phyloP scores from a whole-genome alignment of 2,113 vertebrate genomes.

The Sprattus sprattus region DNA sequence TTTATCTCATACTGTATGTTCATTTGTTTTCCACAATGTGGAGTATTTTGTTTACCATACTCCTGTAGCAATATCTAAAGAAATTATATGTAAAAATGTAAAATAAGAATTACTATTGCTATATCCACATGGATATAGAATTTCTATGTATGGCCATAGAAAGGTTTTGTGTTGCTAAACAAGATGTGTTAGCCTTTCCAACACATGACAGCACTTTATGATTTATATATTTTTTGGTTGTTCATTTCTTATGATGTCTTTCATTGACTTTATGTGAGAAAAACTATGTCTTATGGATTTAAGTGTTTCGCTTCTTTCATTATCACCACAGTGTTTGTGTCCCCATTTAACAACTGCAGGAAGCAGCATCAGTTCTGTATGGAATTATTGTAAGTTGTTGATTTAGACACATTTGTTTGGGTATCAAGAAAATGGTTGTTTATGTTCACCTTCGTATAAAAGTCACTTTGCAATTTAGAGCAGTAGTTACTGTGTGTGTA shows the following conservation, averaged over 20 bases:
- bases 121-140: slow-evolving; percentile 62
- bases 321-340: not conserved
- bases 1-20: slow-evolving; percentile 50
- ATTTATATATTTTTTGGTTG: slow-evolving; percentile 36
- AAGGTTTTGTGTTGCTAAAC: slow-evolving; percentile 48
- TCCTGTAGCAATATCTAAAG: slow-evolving; percentile 75
- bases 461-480: slow-evolving; percentile 4
- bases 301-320: slow-evolving; percentile 19
- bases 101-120: slow-evolving; percentile 67
- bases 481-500: not conserved
- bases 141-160: slow-evolving; percentile 65
- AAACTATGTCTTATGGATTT: slow-evolving; percentile 34
- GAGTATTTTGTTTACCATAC: slow-evolving; percentile 65
- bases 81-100: slow-evolving; percentile 71
- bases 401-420: not conserved
- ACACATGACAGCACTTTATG: slow-evolving; percentile 58
- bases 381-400: not conserved
- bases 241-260: slow-evolving; percentile 49
- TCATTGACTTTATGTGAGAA: slow-evolving; percentile 50
- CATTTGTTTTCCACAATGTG: slow-evolving; percentile 67
- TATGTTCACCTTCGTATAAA: not conserved
- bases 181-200: slow-evolving; percentile 62
- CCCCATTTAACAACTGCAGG: not conserved
- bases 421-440: not conserved
- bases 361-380: not conserved